phyloP scores from a whole-genome alignment of 2,888 invertebrate species.

The Stictocephala bisonia region DNA sequence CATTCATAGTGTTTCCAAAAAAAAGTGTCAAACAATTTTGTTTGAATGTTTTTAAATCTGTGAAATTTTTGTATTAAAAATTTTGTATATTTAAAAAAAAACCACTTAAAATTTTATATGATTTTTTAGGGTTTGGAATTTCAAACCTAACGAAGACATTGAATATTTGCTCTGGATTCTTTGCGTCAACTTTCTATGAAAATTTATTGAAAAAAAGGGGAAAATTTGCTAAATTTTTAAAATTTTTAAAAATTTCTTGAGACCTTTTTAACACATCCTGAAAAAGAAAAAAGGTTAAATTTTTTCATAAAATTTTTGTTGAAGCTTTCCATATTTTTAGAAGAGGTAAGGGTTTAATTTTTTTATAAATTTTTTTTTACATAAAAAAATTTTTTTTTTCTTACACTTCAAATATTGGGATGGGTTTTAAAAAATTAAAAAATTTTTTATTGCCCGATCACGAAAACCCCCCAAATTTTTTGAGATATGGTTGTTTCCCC shows the following conservation, averaged over 20 bases:
- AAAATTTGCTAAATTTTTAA: conserved; percentile 98
- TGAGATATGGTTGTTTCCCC: conserved; percentile 98
- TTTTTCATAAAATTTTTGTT: too few relatives aligned
- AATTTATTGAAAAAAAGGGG: conserved; percentile 99
- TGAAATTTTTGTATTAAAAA: neutral
- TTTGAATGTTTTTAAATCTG: neutral
- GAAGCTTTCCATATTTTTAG: too few relatives aligned
- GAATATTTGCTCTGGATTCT: conserved; percentile 98
- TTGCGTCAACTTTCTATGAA: conserved; percentile 97
- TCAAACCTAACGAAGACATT: conserved; percentile 94
- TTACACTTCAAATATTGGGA: too few relatives aligned
- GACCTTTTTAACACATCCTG: conserved; percentile 99
- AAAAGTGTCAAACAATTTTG: too few relatives aligned
- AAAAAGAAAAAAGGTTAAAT: conserved; percentile 84
- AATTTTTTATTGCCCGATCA: too few relatives aligned
- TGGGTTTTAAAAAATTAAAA: too few relatives aligned
- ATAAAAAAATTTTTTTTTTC: conserved; percentile 8
- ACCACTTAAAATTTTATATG: conserved; percentile 16
- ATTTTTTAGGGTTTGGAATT: too few relatives aligned
- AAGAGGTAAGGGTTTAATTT: neutral
- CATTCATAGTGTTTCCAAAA: too few relatives aligned
- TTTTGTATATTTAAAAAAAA: neutral
- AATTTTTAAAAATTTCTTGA: conserved; percentile 98
- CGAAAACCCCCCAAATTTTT: conserved; percentile 90
- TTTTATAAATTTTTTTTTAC: too few relatives aligned